Conservation (phyloP, 2,797 vertebrate species). For the Eurystomus glaucurus region DNA sequence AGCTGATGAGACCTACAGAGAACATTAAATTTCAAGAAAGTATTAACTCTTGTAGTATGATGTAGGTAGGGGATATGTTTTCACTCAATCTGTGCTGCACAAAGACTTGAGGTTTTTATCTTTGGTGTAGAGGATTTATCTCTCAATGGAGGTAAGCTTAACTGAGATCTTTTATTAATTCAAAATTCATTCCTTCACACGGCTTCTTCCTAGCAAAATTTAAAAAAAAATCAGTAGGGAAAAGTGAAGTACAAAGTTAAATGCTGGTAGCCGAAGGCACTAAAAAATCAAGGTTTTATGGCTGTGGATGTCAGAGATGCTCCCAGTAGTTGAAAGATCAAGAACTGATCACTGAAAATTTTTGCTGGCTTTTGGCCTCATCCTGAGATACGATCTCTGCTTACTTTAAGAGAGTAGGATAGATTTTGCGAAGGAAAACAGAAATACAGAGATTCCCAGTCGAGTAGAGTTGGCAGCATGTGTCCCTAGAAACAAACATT, state of each 20-base stretch:
- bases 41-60: neutral
- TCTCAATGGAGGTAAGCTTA: conserved; percentile 2
- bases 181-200: neutral
- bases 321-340: neutral
- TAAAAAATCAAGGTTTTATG: neutral
- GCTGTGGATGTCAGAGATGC: neutral
- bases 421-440: neutral
- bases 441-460: neutral
- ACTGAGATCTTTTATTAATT: conserved; percentile 19
- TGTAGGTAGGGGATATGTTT: neutral
- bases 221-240: neutral
- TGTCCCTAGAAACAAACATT: conserved; percentile 44
- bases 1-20: neutral
- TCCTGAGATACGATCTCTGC: neutral
- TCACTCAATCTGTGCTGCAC: neutral
- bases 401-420: neutral
- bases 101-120: conserved; percentile 12
- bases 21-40: neutral
- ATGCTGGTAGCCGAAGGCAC: neutral
- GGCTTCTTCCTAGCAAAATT: neutral
- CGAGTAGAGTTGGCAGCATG: neutral
- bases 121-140: neutral
- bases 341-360: neutral
- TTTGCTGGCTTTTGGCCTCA: neutral
- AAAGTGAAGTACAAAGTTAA: neutral